Evolutionary conservation across 2,888 invertebrate species (phyloP).

Genomic region (Cepaea hortensis): DNA sequence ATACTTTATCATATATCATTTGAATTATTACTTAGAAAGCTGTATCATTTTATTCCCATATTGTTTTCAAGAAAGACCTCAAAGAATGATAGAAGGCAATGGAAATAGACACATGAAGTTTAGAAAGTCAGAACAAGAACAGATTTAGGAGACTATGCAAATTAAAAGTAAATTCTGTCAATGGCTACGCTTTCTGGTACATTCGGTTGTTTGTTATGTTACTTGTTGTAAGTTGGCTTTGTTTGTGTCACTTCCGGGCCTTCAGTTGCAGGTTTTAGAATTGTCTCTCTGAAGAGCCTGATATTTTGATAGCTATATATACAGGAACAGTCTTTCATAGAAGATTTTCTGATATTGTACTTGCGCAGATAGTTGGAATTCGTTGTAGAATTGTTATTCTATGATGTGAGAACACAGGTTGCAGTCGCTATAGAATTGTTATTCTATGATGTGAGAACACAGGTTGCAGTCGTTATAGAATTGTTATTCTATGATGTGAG

Average conservation of each 20-base stretch:
- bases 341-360: conserved; percentile 25
- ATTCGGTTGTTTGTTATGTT: conserved; percentile 20
- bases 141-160: background rate
- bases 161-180: conserved; percentile 5
- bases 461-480: no score
- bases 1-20: no score
- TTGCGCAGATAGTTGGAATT: background rate
- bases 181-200: conserved; percentile 24
- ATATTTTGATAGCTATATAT: conserved; percentile 38
- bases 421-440: no score
- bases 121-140: no score
- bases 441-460: background rate
- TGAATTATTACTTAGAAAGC: no score
- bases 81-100: no score
- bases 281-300: conserved; percentile 20
- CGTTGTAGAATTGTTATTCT: background rate
- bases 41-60: no score
- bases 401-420: background rate
- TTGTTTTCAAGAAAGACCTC: no score
- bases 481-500: no score
- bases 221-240: conserved; percentile 31
- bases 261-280: conserved; percentile 11
- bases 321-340: conserved; percentile 40
- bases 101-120: no score
- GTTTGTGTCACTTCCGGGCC: conserved; percentile 37